Percentiles rank a stretch among this genome's conserved stretches.
Conservation (phyloP, 2,113 vertebrate species). For the Ia io region DNA sequence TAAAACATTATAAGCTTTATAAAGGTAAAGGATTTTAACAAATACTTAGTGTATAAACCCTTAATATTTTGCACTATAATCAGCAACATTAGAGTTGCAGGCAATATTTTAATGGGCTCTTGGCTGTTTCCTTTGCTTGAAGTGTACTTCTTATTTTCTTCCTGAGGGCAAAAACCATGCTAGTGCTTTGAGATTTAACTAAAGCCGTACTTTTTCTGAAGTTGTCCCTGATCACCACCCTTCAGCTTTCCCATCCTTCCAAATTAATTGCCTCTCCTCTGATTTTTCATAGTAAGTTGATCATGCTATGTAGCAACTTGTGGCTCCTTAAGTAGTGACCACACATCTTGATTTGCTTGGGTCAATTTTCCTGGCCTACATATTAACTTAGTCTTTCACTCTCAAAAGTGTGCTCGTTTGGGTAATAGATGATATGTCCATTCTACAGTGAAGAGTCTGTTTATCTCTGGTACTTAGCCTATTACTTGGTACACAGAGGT, state of each 20-base stretch:
- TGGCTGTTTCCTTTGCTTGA: background rate
- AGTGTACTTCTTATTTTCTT: background rate
- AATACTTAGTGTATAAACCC: background rate
- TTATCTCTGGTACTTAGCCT: background rate
- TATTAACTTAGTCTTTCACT: background rate
- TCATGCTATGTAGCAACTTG: background rate
- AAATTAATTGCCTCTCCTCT: background rate
- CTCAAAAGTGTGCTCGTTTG: background rate
- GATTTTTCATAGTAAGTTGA: background rate
- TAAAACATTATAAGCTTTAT: background rate
- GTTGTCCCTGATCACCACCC: background rate
- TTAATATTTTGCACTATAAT: conserved; percentile 3
- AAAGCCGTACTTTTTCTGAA: background rate
- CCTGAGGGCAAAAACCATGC: background rate
- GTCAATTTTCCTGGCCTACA: background rate
- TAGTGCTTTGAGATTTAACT: background rate
- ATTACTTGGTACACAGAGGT: background rate
- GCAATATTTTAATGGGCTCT: background rate
- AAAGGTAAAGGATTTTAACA: background rate
- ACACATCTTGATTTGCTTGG: background rate
- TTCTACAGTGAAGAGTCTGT: background rate
- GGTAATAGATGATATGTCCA: background rate
- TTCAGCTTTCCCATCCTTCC: background rate
- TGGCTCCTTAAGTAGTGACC: background rate
- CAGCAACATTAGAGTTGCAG: background rate